A percentile compares a stretch with the other conserved stretches of the same genome.
phyloP scores from a whole-genome alignment of 2,797 vertebrate species.

The Eleutherodactylus coqui region DNA sequence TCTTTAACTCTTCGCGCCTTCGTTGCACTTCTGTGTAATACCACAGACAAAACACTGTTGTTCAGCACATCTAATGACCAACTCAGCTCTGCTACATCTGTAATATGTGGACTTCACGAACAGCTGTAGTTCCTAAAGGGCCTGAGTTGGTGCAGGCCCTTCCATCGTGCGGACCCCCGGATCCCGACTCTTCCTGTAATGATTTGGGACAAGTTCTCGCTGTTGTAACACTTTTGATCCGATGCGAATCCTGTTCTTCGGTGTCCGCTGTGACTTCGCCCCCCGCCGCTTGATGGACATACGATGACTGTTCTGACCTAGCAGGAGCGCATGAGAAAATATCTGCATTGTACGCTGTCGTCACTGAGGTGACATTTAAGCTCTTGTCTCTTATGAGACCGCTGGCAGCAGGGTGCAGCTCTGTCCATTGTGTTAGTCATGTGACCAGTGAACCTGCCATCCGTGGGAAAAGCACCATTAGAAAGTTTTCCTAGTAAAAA shows the following conservation, averaged over 20 bases:
- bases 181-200: not conserved
- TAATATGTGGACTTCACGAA: not conserved
- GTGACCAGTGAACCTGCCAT: not conserved
- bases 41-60: not conserved
- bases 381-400: not conserved
- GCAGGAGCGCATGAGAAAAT: not conserved
- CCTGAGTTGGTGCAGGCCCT: too few relatives aligned
- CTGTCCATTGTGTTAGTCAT: not conserved
- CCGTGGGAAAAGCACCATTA: too few relatives aligned
- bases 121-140: not conserved
- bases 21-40: too few relatives aligned
- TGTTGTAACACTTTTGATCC: not conserved
- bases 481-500: not conserved
- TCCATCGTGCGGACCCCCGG: not conserved
- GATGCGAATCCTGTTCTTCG: not conserved
- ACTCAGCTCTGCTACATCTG: not conserved
- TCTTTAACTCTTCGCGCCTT: not conserved
- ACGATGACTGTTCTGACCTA: not conserved
- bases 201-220: not conserved
- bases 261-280: not conserved
- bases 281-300: not conserved
- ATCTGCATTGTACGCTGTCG: not conserved
- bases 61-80: not conserved
- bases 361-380: not conserved
- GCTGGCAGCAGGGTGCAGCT: not conserved